A percentile compares a stretch with the other conserved stretches of the same genome.
These are phyloP conservation scores for Amiota communis DNA, from an alignment of 2,888 invertebrate species.

Conservation along the genomic window DNA sequence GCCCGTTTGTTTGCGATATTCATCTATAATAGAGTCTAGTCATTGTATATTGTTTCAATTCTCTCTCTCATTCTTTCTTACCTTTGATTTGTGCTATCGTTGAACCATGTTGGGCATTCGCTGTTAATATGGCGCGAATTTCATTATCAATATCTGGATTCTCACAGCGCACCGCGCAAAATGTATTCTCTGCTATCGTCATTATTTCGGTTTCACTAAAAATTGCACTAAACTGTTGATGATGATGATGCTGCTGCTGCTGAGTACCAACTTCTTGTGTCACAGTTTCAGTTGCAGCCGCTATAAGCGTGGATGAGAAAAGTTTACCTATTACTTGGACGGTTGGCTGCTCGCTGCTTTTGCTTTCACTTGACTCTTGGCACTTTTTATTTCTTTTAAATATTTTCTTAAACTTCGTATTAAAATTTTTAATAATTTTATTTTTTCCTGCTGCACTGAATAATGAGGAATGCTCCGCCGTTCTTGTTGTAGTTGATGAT, in stretches of 20 bases:
- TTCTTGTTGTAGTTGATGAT: slow-evolving; percentile 22
- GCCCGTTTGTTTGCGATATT: slow-evolving; percentile 68
- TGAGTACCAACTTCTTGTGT: background rate
- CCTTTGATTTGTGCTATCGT: slow-evolving; percentile 70
- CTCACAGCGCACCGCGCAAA: slow-evolving; percentile 61
- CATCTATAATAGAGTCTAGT: slow-evolving; percentile 50
- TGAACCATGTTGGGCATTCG: slow-evolving; percentile 69
- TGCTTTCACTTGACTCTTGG: background rate
- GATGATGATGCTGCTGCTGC: slow-evolving; percentile 16
- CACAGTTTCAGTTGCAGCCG: slow-evolving; percentile 29
- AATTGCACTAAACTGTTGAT: slow-evolving; percentile 21
- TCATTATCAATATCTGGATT: slow-evolving; percentile 66
- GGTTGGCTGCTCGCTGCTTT: slow-evolving; percentile 14
- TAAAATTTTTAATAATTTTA: slow-evolving; percentile 42
- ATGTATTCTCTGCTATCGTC: slow-evolving; percentile 63
- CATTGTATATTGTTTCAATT: background rate
- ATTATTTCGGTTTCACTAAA: slow-evolving; percentile 43
- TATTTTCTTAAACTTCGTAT: slow-evolving; percentile 47
- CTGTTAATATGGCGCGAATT: slow-evolving; percentile 66
- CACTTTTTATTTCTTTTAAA: slow-evolving; percentile 38
- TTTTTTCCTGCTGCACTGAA: slow-evolving; percentile 40
- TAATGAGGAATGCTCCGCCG: slow-evolving; percentile 6
- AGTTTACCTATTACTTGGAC: slow-evolving; percentile 58
- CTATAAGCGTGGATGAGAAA: slow-evolving; percentile 60
- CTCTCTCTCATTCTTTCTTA: slow-evolving; percentile 46